Base-by-base conservation (phyloP, 2,888 invertebrate species). In the Drosophila prostipennis region DNA sequence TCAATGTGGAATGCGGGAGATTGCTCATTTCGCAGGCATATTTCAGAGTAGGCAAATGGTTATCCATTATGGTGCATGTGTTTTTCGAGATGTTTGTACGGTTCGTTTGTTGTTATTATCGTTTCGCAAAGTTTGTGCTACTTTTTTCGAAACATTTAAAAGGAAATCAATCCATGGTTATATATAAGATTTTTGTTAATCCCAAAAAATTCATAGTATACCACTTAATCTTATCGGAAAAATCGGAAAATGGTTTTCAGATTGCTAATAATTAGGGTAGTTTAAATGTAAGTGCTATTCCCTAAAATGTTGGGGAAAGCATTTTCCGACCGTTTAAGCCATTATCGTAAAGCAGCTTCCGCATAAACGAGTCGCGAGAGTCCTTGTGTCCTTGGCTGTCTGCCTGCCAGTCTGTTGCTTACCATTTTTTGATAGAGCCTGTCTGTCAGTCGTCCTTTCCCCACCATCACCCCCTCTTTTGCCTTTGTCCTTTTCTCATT, bases 331-430 rank as follows among this genome's bases (percentile, higher is more conserved):
- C 48, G 16, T 48, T 39, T 39, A 16, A 53, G 53, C 45, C 45
- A 53, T 65, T 53, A 65, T 48, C 56, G 36, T 46, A 49, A 55
- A 69, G 56, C 32, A 16, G 48, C 49, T 68, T 42, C 40, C 69
- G 67, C 67, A 49, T 43, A 68, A 68, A 43, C 69, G 49, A 37
- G 23, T 43, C 39, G 32, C 23, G 45, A 37, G 42, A 43, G 61
- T 23, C 11, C 59, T 29, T 54, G 6, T 45, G 64, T 45, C 57
- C 57, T 65, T 54, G 64, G 32, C 52, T 60, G 53, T 49, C 55
- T 52, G 58, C 43, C 70, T 52, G 61, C 49, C 74, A 72, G 73
- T 61, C 74, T 51, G 64, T 73, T 71, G 71, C 60, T 71, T 49
- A 58, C 45, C 52, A 59, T 65, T 63, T 57, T 73, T 67, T 73